Evolutionary conservation across 1,140 invertebrate species (phyloP), one percentile per base, ranked within the genome.

Genomic region (Leptonema lineaticorne): DNA sequence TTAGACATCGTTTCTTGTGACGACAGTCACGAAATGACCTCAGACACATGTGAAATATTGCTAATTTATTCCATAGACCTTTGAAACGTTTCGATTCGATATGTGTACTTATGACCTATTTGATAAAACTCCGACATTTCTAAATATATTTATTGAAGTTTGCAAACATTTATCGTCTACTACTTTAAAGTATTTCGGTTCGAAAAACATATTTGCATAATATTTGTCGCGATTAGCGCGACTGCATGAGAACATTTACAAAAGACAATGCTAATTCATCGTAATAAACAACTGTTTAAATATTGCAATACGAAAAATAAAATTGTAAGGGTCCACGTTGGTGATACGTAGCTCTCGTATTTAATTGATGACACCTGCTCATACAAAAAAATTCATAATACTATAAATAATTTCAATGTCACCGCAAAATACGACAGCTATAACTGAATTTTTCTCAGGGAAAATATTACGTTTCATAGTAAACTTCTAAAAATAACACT

Each of bases 381-480:
- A 41, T 16, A 41, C 37, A 41, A 2, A n/a, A n/a, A 41, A 41
- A 41, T 41, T 41, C 37, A 41, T 41, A 41, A 41, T 9, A 2
- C 37, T 41, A 41, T 41, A 41, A 41, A 41, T 41, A 41, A 41
- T 41, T 41, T 41, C 37, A 41, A 41, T 41, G 37, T 41, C 37
- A 16, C 3, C 37, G 37, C 16, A 11, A 14, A 41, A 3, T 41
- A 41, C 37, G 2, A 41, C 9, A 9, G 16, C 37, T 9, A 11
- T 1, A n/a, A n/a, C n/a, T n/a, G n/a, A n/a, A n/a, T n/a, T 9
- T 4, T 2, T 41, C 37, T 41, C 9, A 33, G 11, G 5, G 30
- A 33, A 33, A 5, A 33, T 6, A 33, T 11, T 33, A 33, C 11
- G n/a, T n/a, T n/a, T n/a, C n/a, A n/a, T n/a, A n/a, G n/a, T n/a